phyloP scores from a whole-genome alignment of 2,797 vertebrate genomes.

The Dromococcyx pavoninus region DNA sequence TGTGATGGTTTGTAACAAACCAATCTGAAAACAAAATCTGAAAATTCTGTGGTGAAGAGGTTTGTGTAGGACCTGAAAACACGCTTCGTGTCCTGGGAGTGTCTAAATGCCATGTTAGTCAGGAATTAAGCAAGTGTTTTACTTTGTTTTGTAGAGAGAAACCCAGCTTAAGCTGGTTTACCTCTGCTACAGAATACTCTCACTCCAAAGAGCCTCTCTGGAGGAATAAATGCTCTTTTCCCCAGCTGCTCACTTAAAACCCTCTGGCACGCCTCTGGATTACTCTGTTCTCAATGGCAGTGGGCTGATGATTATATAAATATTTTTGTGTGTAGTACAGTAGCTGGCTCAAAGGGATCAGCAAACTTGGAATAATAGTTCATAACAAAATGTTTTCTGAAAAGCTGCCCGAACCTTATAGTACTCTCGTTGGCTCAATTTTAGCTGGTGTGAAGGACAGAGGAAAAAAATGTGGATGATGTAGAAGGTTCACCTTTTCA shows the following conservation, averaged over 20 bases:
- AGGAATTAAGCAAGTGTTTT: not conserved
- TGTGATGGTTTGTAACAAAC: not conserved
- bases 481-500: conserved; percentile 6
- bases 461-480: not conserved
- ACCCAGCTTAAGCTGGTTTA: not conserved
- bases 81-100: not conserved
- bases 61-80: not conserved
- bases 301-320: conserved; percentile 31
- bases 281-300: conserved; percentile 13
- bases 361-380: conserved; percentile 49
- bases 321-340: conserved; percentile 22
- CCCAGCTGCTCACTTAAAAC: conserved; percentile 4
- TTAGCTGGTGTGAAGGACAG: not conserved
- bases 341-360: not conserved
- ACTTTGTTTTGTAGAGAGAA: not conserved
- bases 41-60: not conserved
- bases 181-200: not conserved
- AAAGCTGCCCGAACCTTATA: not conserved
- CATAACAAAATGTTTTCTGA: not conserved
- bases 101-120: fast-evolving
- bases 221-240: not conserved
- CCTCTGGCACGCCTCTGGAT: not conserved
- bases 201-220: not conserved
- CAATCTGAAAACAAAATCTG: not conserved
- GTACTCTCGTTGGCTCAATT: not conserved